phyloP scores from a whole-genome alignment of 2,113 vertebrate species.

The Centropus unirufus region DNA sequence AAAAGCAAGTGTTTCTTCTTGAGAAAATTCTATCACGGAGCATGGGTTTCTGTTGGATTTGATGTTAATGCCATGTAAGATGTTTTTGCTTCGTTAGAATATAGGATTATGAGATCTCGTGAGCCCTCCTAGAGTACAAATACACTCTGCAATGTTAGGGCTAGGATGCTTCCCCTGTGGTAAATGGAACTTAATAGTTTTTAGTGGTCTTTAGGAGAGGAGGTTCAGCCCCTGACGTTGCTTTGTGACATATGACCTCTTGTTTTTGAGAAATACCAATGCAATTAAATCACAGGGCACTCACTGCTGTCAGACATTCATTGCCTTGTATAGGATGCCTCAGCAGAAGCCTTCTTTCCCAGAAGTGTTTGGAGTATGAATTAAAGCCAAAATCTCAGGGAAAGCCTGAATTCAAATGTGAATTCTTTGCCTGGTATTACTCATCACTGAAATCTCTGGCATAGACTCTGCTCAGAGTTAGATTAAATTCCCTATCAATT shows the following conservation, averaged over 20 bases:
- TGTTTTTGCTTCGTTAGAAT: conserved; percentile 30
- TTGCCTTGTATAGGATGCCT: conserved; percentile 4
- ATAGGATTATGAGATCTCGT: conserved; percentile 39
- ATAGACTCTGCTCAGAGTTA: not conserved
- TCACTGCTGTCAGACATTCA: conserved; percentile 17
- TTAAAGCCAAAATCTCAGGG: conserved; percentile 4
- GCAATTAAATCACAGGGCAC: not conserved
- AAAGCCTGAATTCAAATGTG: conserved; percentile 18
- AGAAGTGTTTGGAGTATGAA: not conserved
- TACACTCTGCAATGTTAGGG: not conserved
- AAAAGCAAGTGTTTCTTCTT: conserved; percentile 6
- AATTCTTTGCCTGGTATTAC: not conserved
- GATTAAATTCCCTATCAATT: conserved; percentile 6
- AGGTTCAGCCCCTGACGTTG: not conserved
- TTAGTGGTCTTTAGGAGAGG: conserved; percentile 2
- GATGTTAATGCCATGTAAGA: not conserved
- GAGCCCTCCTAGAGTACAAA: conserved; percentile 16
- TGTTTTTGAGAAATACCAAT: conserved; percentile 30
- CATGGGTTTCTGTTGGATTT: conserved; percentile 21
- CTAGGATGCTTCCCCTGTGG: not conserved
- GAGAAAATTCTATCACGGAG: conserved; percentile 8
- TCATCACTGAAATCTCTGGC: conserved; percentile 12
- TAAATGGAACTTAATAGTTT: not conserved
- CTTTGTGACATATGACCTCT: not conserved
- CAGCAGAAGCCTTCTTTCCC: conserved; percentile 16